phyloP scores from a whole-genome alignment of 1,140 invertebrate genomes.

The Papilio machaon region DNA sequence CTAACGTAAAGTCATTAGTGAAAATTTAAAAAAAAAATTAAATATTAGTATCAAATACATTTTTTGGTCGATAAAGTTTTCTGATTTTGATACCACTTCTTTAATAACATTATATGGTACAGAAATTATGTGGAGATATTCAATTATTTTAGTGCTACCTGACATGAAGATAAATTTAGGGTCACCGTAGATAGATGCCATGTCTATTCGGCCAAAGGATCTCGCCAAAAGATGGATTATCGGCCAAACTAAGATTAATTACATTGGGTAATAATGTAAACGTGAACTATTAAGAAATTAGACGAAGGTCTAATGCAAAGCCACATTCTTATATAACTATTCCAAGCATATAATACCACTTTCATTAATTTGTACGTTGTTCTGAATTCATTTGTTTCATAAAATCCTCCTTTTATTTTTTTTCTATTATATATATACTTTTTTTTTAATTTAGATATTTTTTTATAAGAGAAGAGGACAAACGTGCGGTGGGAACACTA shows the following conservation, averaged over 20 bases:
- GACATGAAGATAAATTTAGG: slow-evolving; percentile 49
- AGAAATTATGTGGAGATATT: not conserved
- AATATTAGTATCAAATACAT: not conserved
- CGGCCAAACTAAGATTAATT: slow-evolving; percentile 53
- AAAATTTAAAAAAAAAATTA: not conserved
- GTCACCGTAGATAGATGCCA: slow-evolving; percentile 46
- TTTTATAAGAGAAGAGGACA: no score
- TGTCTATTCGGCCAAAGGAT: slow-evolving; percentile 43
- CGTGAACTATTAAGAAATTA: slow-evolving; percentile 36
- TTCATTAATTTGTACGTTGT: not conserved
- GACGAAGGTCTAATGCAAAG: not conserved
- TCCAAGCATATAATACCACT: no score
- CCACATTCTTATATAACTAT: not conserved
- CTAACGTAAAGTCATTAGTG: no score
- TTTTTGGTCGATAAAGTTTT: not conserved
- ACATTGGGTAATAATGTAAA: slow-evolving; percentile 36
- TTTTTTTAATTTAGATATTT: no score
- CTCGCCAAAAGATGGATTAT: slow-evolving; percentile 50
- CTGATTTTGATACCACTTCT: not conserved
- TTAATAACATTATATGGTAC: not conserved
- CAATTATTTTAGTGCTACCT: slow-evolving; percentile 33
- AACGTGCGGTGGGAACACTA: no score
- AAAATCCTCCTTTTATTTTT: not conserved
- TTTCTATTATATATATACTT: no score
- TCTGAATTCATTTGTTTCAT: not conserved